phyloP scores from a whole-genome alignment of 2,888 invertebrate species.

The Cecidostiba fungosa region DNA sequence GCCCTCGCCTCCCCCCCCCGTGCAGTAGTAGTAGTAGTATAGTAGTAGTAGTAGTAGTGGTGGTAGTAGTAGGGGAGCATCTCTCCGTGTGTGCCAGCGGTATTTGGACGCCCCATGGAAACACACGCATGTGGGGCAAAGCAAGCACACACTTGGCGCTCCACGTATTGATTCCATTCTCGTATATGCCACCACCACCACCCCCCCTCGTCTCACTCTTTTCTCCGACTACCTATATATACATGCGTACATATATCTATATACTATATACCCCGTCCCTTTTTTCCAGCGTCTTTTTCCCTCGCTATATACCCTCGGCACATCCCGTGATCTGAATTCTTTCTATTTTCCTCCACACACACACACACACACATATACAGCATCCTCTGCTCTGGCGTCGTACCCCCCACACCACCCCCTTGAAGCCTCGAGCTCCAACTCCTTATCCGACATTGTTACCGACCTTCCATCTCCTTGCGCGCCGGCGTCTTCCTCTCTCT shows the following conservation, averaged over 20 bases:
- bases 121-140: slow-evolving; percentile 62
- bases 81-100: slow-evolving; percentile 17
- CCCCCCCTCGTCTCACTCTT: slow-evolving; percentile 46
- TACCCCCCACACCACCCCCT: slow-evolving; percentile 61
- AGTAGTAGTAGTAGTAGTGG: too few relatives aligned
- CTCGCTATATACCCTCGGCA: slow-evolving; percentile 65
- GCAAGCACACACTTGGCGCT: slow-evolving; percentile 60
- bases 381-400: slow-evolving; percentile 23
- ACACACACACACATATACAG: slow-evolving; percentile 64
- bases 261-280: slow-evolving; percentile 38
- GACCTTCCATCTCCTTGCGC: slow-evolving; percentile 67
- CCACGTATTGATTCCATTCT: slow-evolving; percentile 65
- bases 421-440: slow-evolving; percentile 72
- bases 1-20: slow-evolving; percentile 67
- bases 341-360: slow-evolving; percentile 73
- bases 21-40: not conserved
- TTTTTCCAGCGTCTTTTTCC: slow-evolving; percentile 35
- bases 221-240: slow-evolving; percentile 46
- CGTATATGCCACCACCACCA: slow-evolving; percentile 30
- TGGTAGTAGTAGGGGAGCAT: slow-evolving; percentile 35
- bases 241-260: not conserved
- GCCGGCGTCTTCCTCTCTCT: slow-evolving; percentile 53
- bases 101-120: slow-evolving; percentile 63
- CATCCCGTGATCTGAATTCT: slow-evolving; percentile 78
- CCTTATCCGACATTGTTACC: slow-evolving; percentile 79